Conservation (phyloP, 2,797 vertebrate species). For the Pelodytes ibericus region DNA sequence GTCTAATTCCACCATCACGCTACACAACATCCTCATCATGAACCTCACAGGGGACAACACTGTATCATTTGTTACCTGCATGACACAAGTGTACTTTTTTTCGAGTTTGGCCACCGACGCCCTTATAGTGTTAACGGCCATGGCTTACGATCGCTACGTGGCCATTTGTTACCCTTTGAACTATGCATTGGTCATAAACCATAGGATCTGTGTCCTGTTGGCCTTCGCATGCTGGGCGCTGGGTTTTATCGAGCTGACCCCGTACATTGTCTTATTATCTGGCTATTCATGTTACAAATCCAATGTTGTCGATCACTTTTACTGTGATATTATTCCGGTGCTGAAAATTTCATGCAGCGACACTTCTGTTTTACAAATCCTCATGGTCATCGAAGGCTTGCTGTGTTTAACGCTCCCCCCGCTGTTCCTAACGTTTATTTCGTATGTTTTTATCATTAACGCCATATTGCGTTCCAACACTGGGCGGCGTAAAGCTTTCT, state of each 20-base stretch:
- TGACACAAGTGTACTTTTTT: slow-evolving; percentile 17
- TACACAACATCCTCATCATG: slow-evolving; percentile 26
- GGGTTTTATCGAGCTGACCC: slow-evolving; percentile 5
- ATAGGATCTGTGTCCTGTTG: neutral
- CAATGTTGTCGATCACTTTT: no score
- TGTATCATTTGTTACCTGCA: slow-evolving; percentile 4
- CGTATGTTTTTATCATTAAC: no score
- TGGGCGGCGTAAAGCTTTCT: no score
- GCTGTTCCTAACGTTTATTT: no score
- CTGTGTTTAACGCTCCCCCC: no score
- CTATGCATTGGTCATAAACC: slow-evolving; percentile 3
- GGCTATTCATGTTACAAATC: slow-evolving; percentile 8
- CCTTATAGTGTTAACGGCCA: slow-evolving; percentile 21
- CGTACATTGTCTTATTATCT: neutral
- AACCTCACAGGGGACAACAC: neutral
- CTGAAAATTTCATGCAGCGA: no score
- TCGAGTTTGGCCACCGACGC: neutral
- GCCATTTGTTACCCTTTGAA: slow-evolving; percentile 34
- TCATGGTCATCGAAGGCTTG: no score
- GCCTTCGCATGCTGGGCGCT: slow-evolving; percentile 8
- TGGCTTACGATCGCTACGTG: slow-evolving; percentile 36
- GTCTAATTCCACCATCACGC: slow-evolving; percentile 5
- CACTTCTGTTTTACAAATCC: no score
- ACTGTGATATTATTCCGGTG: no score
- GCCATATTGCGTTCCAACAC: no score